These are phyloP conservation scores for Morpho achilles DNA, from an alignment of 2,888 invertebrate genomes.

Conservation along the genomic window DNA sequence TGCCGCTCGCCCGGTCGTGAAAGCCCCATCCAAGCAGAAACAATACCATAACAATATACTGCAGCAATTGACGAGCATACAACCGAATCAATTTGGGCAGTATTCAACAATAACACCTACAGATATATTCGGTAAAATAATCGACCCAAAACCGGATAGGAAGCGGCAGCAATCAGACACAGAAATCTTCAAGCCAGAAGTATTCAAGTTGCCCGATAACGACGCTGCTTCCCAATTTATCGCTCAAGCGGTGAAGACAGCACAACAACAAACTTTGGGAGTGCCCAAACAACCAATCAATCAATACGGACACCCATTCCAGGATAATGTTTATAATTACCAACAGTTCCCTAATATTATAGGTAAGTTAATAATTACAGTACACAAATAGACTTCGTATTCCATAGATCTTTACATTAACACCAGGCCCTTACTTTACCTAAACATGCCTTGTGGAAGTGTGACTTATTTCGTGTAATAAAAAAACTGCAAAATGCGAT, in stretches of 20 bases:
- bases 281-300: conserved; percentile 19
- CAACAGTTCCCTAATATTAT: conserved; percentile 58
- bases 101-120: conserved; percentile 55
- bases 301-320: conserved; percentile 45
- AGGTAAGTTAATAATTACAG: conserved; percentile 40
- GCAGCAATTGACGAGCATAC: conserved; percentile 61
- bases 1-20: conserved; percentile 56
- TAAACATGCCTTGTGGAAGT: too few species aligned
- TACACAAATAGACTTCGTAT: neutral
- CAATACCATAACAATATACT: conserved; percentile 50
- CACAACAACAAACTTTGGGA: conserved; percentile 51
- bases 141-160: conserved; percentile 52
- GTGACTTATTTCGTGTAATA: too few species aligned
- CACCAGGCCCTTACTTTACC: too few species aligned
- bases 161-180: conserved; percentile 37
- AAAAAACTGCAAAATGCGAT: too few species aligned
- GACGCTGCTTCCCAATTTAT: conserved; percentile 57
- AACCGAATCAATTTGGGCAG: conserved; percentile 61
- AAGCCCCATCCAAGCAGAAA: conserved; percentile 59
- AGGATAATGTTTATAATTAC: conserved; percentile 41
- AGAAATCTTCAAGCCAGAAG: conserved; percentile 65
- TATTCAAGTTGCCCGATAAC: conserved; percentile 62
- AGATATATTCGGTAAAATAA: conserved; percentile 56
- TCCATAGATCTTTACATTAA: too few species aligned
- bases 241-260: conserved; percentile 64